phyloP scores from a whole-genome alignment of 30 jellyfish, hydroid and myxozoan genomes.

The Cassiopea xamachana region DNA sequence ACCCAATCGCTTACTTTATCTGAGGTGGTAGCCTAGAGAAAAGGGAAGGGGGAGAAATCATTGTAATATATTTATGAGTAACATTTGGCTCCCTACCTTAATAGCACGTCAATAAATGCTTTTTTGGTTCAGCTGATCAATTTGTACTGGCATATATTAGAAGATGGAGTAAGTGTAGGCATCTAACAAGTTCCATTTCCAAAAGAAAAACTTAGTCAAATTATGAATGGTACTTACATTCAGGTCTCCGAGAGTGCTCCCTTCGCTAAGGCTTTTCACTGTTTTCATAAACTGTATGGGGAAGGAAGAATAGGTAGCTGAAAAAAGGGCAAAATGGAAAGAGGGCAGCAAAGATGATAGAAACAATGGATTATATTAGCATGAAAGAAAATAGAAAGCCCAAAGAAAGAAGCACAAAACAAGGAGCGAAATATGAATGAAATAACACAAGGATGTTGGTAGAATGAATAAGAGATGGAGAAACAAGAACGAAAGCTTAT shows the following conservation, averaged over 20 bases:
- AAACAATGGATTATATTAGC: background rate
- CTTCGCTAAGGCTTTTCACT: constrained; percentile 43
- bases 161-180: background rate
- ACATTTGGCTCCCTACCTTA: background rate
- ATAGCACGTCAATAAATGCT: background rate
- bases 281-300: constrained; percentile 48
- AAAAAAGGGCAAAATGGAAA: background rate
- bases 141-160: background rate
- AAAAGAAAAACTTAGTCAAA: too few species aligned
- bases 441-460: too few species aligned
- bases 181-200: background rate
- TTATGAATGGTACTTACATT: background rate
- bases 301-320: background rate
- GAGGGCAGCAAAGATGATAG: background rate
- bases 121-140: background rate
- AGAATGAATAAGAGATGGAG: too few species aligned
- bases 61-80: too few species aligned
- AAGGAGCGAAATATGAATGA: too few species aligned
- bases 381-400: background rate
- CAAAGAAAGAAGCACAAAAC: background rate
- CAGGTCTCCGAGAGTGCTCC: background rate
- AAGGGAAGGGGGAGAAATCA: background rate
- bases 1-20: constrained; percentile 46
- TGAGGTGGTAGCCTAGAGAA: background rate
- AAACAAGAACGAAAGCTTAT: too few species aligned